Conservation (phyloP, 2,888 invertebrate species). For the Idaea aversata region DNA sequence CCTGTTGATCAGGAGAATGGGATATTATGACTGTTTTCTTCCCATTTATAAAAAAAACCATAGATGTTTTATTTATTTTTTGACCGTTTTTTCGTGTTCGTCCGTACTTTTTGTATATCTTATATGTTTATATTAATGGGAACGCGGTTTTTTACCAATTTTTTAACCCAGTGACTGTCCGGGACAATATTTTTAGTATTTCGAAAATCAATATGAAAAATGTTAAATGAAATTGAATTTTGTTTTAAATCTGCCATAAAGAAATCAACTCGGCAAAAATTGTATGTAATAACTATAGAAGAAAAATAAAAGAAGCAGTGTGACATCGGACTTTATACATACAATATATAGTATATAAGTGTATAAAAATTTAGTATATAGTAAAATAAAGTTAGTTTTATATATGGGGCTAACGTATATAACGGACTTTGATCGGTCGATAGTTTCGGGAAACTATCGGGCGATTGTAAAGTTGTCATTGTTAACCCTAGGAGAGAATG, state of each 20-base stretch:
- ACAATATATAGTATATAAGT: constrained; percentile 43
- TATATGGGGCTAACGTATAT: constrained; percentile 26
- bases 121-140: constrained; percentile 7
- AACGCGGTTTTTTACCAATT: constrained; percentile 4
- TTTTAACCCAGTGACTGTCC: constrained; percentile 5
- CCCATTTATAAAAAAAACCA: constrained; percentile 27
- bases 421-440: background rate
- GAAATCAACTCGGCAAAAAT: background rate
- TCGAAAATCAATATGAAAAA: background rate
- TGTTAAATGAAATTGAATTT: background rate
- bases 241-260: background rate
- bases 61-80: constrained; percentile 31
- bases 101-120: constrained; percentile 22
- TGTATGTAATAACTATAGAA: constrained; percentile 7
- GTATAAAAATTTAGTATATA: constrained; percentile 49
- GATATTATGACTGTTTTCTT: constrained; percentile 37
- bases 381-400: constrained; percentile 43
- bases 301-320: constrained; percentile 40
- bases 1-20: constrained; percentile 51
- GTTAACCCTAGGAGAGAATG: background rate
- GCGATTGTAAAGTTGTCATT: constrained; percentile 31
- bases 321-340: constrained; percentile 45
- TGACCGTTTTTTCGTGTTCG: constrained; percentile 20
- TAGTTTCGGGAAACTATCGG: background rate
- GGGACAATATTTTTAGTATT: background rate